Percentiles rank a stretch among this genome's conserved stretches.
Evolutionary conservation across 2,888 invertebrate genomes (phyloP).

Genomic region (Stenichneumon culpator): DNA sequence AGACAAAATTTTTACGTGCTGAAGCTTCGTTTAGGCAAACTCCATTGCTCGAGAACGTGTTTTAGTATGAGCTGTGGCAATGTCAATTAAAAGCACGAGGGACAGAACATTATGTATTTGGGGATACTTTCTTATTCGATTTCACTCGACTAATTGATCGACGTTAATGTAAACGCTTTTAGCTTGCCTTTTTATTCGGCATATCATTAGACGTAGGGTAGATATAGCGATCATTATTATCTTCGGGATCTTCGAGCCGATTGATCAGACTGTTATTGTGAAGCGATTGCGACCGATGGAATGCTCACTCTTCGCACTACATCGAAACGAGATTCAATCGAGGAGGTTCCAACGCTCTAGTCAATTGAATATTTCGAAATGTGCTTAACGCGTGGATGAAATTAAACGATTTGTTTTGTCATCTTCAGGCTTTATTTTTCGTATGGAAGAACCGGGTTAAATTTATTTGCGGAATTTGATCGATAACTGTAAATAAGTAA

Average conservation of each 20-base stretch:
- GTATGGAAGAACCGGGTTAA: neutral
- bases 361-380: slow-evolving; percentile 3
- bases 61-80: slow-evolving; percentile 35
- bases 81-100: slow-evolving; percentile 57
- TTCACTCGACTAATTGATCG: slow-evolving; percentile 31
- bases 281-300: slow-evolving; percentile 41
- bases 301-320: slow-evolving; percentile 58
- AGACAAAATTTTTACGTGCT: slow-evolving; percentile 38
- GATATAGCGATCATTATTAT: slow-evolving; percentile 32
- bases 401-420: neutral
- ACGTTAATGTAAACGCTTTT: slow-evolving; percentile 56
- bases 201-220: slow-evolving; percentile 70
- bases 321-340: slow-evolving; percentile 52
- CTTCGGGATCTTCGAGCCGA: slow-evolving; percentile 12
- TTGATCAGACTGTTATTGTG: slow-evolving; percentile 26
- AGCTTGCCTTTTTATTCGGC: slow-evolving; percentile 71
- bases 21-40: slow-evolving; percentile 43
- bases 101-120: slow-evolving; percentile 12
- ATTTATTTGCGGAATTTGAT: neutral
- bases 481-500: slow-evolving; percentile 4
- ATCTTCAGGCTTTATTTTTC: neutral
- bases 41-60: slow-evolving; percentile 39
- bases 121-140: slow-evolving; percentile 21
- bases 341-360: slow-evolving; percentile 22
- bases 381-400: neutral